Evolutionary conservation across 35 echinoderm and acorn worm species (phyloP).

Genomic region (Heliocidaris erythrogramma): DNA sequence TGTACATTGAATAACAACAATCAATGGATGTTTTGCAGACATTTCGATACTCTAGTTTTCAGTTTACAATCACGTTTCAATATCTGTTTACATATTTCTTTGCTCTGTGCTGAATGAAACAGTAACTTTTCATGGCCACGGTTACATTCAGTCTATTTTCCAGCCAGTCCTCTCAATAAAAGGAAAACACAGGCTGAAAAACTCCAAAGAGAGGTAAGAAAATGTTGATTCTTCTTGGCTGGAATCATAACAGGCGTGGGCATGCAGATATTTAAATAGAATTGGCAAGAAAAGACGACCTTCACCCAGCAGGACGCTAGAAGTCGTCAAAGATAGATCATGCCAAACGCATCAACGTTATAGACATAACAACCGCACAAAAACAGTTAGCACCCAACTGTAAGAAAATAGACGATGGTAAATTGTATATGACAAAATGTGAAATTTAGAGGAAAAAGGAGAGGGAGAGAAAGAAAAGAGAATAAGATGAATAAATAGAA

Average conservation of each 20-base stretch:
- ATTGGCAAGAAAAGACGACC: slow-evolving; percentile 9
- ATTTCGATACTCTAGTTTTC: not conserved
- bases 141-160: slow-evolving; percentile 35
- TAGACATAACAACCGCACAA: slow-evolving; percentile 30
- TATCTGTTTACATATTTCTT: slow-evolving; percentile 33
- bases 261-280: not conserved
- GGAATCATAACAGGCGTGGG: not conserved
- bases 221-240: slow-evolving; percentile 14
- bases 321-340: slow-evolving; percentile 12
- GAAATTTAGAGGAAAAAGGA: slow-evolving; percentile 26
- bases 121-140: slow-evolving; percentile 33
- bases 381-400: not conserved
- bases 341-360: slow-evolving; percentile 27
- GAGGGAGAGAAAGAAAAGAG: slow-evolving; percentile 42
- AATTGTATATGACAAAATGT: slow-evolving; percentile 25
- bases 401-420: not conserved
- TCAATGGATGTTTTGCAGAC: too few relatives aligned
- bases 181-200: not conserved
- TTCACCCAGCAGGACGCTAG: slow-evolving; percentile 1
- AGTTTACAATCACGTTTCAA: not conserved
- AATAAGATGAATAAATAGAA: slow-evolving; percentile 18
- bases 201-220: not conserved
- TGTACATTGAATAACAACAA: too few relatives aligned
- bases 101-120: slow-evolving; percentile 2
- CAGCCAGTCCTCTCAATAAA: not conserved